Evolutionary conservation across 2,113 vertebrate species (phyloP).

Genomic region (Arizona elegans): DNA sequence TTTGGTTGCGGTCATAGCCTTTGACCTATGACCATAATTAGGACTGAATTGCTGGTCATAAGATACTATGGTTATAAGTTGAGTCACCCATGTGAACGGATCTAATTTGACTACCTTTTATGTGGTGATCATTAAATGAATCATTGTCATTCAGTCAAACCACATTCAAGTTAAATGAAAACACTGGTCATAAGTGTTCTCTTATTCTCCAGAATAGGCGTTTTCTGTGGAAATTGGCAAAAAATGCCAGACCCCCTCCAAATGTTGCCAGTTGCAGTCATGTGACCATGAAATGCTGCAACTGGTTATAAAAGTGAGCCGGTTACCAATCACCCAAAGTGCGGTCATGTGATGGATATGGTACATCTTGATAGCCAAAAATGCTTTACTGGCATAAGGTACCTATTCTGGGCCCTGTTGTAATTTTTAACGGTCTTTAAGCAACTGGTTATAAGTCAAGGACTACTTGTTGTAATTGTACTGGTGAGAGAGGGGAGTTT

Average conservation of each 20-base stretch:
- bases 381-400: not conserved
- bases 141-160: not conserved
- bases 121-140: not conserved
- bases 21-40: not conserved
- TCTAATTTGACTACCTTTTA: not conserved
- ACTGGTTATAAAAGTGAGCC: not conserved
- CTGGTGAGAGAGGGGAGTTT: not conserved
- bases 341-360: not conserved
- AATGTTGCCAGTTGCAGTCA: not conserved
- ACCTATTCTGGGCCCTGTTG: not conserved
- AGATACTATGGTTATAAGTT: not conserved
- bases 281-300: not conserved
- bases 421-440: not conserved
- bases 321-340: not conserved
- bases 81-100: not conserved
- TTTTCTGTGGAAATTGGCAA: not conserved
- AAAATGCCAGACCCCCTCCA: not conserved
- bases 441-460: not conserved
- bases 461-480: not conserved
- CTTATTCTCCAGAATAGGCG: not conserved
- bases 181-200: not conserved
- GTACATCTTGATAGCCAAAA: not conserved
- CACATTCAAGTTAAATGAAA: not conserved
- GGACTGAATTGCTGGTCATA: not conserved
- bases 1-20: not conserved